Conservation (phyloP, 2,888 invertebrate species). For the Eustalomyia histrio region DNA sequence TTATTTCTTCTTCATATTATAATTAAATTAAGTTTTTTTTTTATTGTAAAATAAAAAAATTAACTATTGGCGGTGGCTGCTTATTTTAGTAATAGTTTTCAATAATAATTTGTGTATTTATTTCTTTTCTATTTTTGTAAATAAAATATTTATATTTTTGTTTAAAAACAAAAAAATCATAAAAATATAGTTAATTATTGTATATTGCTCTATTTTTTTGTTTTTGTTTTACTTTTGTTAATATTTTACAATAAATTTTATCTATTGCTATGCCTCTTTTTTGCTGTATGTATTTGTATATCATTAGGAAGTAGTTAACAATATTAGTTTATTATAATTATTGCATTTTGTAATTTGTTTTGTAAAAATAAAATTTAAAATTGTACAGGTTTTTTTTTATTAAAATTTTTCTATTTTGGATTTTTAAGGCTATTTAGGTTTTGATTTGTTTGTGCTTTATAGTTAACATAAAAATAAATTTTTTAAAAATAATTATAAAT, state of each 20-base stretch:
- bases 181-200: slow-evolving; percentile 42
- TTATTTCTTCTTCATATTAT: slow-evolving; percentile 47
- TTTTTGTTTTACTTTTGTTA: too few species aligned
- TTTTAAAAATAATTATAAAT: slow-evolving; percentile 63
- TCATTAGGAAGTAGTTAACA: slow-evolving; percentile 62
- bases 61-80: slow-evolving; percentile 67
- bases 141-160: slow-evolving; percentile 51
- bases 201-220: slow-evolving; percentile 54
- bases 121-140: slow-evolving; percentile 41
- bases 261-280: slow-evolving; percentile 65
- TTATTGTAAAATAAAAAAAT: slow-evolving; percentile 54
- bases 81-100: slow-evolving; percentile 50
- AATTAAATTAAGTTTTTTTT: slow-evolving; percentile 29
- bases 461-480: slow-evolving; percentile 14
- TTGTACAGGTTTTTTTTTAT: slow-evolving; percentile 34
- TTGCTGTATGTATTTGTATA: slow-evolving; percentile 52
- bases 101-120: slow-evolving; percentile 48
- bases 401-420: slow-evolving; percentile 55
- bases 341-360: slow-evolving; percentile 67
- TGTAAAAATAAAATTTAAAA: slow-evolving; percentile 51
- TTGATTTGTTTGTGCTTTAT: slow-evolving; percentile 64
- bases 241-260: slow-evolving; percentile 58
- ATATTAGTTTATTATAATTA: slow-evolving; percentile 67
- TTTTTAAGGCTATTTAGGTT: slow-evolving; percentile 67
- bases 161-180: slow-evolving; percentile 51